Conservation (phyloP, 2,113 vertebrate genomes). For the Salvelinus sp. region DNA sequence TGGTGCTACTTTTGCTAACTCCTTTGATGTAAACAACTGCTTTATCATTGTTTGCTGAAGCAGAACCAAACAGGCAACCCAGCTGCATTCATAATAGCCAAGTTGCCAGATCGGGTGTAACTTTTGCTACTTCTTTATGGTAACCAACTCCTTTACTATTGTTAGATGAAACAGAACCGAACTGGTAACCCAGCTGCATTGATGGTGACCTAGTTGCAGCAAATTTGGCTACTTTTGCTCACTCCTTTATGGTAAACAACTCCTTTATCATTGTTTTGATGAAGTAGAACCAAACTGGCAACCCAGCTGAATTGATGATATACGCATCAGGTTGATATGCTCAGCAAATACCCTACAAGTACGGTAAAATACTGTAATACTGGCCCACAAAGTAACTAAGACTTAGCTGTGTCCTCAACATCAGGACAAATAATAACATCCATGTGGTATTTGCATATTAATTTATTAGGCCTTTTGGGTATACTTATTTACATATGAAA, state of each 20-base stretch:
- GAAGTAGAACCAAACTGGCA: slow-evolving; percentile 14
- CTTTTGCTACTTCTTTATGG: no score
- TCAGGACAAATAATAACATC: slow-evolving; percentile 24
- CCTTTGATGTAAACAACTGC: no score
- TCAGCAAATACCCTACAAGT: slow-evolving; percentile 6
- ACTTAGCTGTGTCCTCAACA: slow-evolving; percentile 6
- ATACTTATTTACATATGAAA: slow-evolving; percentile 15
- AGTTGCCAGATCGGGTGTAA: slow-evolving; percentile 23
- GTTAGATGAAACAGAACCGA: no score
- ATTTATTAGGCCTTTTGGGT: slow-evolving; percentile 39
- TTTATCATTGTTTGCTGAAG: no score
- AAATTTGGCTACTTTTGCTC: background rate
- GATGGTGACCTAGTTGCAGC: slow-evolving; percentile 30
- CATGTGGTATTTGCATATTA: slow-evolving; percentile 21
- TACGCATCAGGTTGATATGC: slow-evolving; percentile 14
- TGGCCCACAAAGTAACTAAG: background rate
- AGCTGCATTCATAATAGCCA: slow-evolving; percentile 20
- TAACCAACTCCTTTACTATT: no score
- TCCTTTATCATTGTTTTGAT: slow-evolving; percentile 52
- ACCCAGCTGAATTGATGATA: slow-evolving; percentile 23
- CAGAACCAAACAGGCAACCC: no score
- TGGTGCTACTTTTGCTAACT: background rate
- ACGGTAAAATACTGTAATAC: background rate
- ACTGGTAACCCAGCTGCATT: background rate
- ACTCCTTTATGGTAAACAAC: no score